phyloP scores from a whole-genome alignment of 2,797 vertebrate genomes.

The Dallia pectoralis region DNA sequence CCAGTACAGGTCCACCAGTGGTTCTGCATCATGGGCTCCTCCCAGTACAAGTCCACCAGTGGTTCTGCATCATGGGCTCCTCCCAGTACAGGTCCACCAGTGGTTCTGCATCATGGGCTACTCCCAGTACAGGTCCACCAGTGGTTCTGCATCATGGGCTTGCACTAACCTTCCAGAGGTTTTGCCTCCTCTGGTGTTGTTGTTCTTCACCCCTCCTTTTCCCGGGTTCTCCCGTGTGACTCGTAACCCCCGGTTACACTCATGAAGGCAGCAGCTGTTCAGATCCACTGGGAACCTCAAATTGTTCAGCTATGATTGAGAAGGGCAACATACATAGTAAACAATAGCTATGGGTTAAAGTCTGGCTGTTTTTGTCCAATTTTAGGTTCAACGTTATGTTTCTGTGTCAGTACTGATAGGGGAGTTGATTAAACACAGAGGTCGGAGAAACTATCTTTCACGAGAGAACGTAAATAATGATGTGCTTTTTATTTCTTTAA shows the following conservation, averaged over 20 bases:
- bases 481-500: too few species aligned
- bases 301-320: constrained; percentile 43
- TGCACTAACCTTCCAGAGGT: constrained; percentile 52
- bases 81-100: not conserved
- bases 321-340: constrained; percentile 8
- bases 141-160: constrained; percentile 6
- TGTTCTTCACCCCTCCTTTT: constrained; percentile 51
- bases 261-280: constrained; percentile 47
- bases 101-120: constrained; percentile 7
- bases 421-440: too few species aligned
- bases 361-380: constrained; percentile 8
- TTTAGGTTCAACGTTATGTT: not conserved
- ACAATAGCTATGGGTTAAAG: constrained; percentile 17
- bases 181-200: constrained; percentile 47
- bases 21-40: too few species aligned
- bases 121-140: not conserved
- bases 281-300: constrained; percentile 40
- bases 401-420: too few species aligned
- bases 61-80: too few species aligned
- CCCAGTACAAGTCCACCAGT: too few species aligned
- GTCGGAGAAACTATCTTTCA: too few species aligned
- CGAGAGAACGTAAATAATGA: too few species aligned
- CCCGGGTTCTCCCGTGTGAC: constrained; percentile 48
- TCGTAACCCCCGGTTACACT: constrained; percentile 24
- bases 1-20: too few species aligned